These are phyloP conservation scores for Silurus meridionalis DNA, from an alignment of 2,113 vertebrate species.

Conservation along the genomic window DNA sequence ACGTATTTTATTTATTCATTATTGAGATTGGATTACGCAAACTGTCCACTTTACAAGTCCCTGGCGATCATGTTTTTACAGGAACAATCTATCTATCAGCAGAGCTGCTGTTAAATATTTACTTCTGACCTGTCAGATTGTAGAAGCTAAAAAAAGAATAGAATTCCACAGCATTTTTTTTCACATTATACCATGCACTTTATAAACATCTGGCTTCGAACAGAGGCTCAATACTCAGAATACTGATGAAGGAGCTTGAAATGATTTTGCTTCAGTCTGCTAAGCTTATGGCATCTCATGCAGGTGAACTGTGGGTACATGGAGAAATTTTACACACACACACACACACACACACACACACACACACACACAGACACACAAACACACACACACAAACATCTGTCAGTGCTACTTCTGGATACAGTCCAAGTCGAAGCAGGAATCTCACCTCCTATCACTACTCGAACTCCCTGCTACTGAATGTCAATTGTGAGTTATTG, in stretches of 20 bases:
- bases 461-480: background rate
- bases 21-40: background rate
- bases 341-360: too few species aligned
- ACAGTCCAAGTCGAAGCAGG: background rate
- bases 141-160: background rate
- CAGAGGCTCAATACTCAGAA: too few species aligned
- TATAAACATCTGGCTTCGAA: background rate
- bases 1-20: too few species aligned
- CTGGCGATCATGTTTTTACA: background rate
- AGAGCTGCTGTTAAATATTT: background rate
- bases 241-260: background rate
- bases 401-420: background rate
- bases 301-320: constrained; percentile 10
- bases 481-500: background rate
- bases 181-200: too few species aligned
- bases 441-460: constrained; percentile 6
- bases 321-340: background rate
- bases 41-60: background rate
- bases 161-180: background rate
- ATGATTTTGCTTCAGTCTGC: background rate
- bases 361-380: background rate
- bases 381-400: background rate
- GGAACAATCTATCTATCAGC: background rate
- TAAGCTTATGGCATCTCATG: background rate
- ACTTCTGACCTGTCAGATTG: background rate